Conservation (phyloP, 1,140 invertebrate genomes). For the Pseudomyrmex flavicornis region DNA sequence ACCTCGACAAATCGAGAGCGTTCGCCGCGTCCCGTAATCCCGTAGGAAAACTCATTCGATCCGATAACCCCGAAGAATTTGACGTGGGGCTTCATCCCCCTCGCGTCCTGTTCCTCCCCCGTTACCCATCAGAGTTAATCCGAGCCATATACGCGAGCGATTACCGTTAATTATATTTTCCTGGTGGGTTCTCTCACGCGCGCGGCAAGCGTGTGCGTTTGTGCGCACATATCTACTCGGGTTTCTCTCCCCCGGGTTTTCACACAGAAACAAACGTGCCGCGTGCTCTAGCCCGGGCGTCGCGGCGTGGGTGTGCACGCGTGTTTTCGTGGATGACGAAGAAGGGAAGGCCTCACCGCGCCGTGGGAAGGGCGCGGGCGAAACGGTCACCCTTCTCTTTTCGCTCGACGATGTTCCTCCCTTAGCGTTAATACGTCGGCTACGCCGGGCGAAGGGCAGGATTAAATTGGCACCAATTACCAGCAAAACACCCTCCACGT, state of each 20-base stretch:
- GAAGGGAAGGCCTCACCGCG: constrained; percentile 65
- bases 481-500: constrained; percentile 88
- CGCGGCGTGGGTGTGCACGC: constrained; percentile 61
- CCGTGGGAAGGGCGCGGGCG: constrained; percentile 78
- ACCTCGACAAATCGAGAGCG: constrained; percentile 19
- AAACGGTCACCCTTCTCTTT: constrained; percentile 62
- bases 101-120: constrained; percentile 46
- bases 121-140: constrained; percentile 80
- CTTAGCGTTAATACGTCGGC: constrained; percentile 82
- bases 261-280: constrained; percentile 65
- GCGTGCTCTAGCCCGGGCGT: constrained; percentile 47
- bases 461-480: constrained; percentile 90
- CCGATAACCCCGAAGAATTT: constrained; percentile 80
- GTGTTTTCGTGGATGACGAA: constrained; percentile 66
- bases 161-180: constrained; percentile 86
- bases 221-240: constrained; percentile 52
- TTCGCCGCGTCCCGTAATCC: constrained; percentile 64
- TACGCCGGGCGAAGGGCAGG: constrained; percentile 83
- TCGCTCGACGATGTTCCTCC: constrained; percentile 67
- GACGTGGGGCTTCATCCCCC: constrained; percentile 63
- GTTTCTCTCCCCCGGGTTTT: constrained; percentile 44
- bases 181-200: constrained; percentile 69
- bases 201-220: constrained; percentile 34
- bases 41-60: constrained; percentile 73
- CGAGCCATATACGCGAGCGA: constrained; percentile 84